A percentile compares a stretch with the other conserved stretches of the same genome.
phyloP scores from a whole-genome alignment of 2,888 invertebrate genomes.

The Perithous albicinctus region DNA sequence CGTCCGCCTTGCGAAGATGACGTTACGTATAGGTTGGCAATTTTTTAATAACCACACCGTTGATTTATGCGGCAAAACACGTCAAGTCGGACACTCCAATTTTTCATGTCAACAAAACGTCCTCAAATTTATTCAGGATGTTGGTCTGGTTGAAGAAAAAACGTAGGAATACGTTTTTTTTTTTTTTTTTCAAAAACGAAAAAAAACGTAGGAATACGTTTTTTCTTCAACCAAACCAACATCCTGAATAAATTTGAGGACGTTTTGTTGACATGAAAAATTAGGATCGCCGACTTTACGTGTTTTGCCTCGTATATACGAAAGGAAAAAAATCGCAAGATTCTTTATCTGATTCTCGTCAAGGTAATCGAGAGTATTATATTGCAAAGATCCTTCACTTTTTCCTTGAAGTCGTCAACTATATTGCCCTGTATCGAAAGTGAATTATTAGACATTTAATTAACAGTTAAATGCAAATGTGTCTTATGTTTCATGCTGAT shows the following conservation, averaged over 20 bases:
- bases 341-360: slow-evolving; percentile 4
- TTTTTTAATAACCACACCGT: slow-evolving; percentile 44
- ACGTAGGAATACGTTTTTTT: too few relatives aligned
- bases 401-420: slow-evolving; percentile 12
- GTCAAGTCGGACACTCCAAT: too few relatives aligned
- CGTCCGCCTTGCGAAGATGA: slow-evolving; percentile 71
- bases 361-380: slow-evolving; percentile 42
- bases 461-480: background rate
- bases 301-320: slow-evolving; percentile 2
- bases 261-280: too few relatives aligned
- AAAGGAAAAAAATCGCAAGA: background rate
- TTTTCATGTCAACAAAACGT: too few relatives aligned
- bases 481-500: slow-evolving; percentile 6
- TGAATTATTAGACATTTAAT: slow-evolving; percentile 7
- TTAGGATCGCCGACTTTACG: too few relatives aligned
- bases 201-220: too few relatives aligned
- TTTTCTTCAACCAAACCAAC: too few relatives aligned
- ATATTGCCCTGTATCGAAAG: slow-evolving; percentile 13
- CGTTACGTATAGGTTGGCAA: slow-evolving; percentile 72
- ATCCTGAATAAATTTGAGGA: too few relatives aligned
- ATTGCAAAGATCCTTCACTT: slow-evolving; percentile 36
- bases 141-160: too few relatives aligned
- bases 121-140: too few relatives aligned
- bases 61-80: too few relatives aligned
- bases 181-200: too few relatives aligned